Base-by-base conservation (phyloP, 2,113 vertebrate species). In the Siniperca knerii region DNA sequence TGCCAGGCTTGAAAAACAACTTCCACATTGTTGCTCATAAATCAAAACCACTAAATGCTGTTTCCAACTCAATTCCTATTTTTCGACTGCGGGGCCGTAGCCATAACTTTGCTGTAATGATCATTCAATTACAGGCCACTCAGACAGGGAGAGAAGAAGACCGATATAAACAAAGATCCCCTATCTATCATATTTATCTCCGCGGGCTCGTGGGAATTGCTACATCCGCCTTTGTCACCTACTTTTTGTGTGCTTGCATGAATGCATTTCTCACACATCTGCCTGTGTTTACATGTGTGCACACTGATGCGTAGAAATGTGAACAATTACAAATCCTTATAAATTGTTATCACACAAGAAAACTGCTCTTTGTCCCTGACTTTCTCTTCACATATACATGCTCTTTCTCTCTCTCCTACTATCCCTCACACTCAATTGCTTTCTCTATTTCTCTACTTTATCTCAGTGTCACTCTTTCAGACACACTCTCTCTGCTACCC, bases 41-140 rank as follows among this genome's bases (percentile, higher is more conserved):
- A 96, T 95, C 93, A 95, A 94, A 94, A 87, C 75, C 90, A 75
- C 80, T 90, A 92, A 95, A 94, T 90, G 90, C 89, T 77, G 85
- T 91, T 89, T 90, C 78, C 71, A 84, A 84, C 87, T 87, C 80
- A 86, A 90, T 87, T 88, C 79, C 87, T 82, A 72, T 91, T 88
- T 16, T 91, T 87, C 52, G 35, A 84, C 77, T 82, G 70, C 75
- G 6, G 77, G 72, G 71, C 84, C 79, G 80, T 85, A 80, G 82
- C 89, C 66, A 84, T 91, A 93, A 92, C 89, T 90, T 89, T 84
- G 75, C 74, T 85, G 76, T 90, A 89, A 94, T 92, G 87, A 94
- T 93, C 89, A 89, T 92, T 93, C 87, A 90, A 92, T 94, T 93
- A 94, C 80, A 83, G 84, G 72, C 81, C 89, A 77, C 77, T 93